Evolutionary conservation across 2,797 vertebrate species (phyloP).

Genomic region (Siniperca obscura): DNA sequence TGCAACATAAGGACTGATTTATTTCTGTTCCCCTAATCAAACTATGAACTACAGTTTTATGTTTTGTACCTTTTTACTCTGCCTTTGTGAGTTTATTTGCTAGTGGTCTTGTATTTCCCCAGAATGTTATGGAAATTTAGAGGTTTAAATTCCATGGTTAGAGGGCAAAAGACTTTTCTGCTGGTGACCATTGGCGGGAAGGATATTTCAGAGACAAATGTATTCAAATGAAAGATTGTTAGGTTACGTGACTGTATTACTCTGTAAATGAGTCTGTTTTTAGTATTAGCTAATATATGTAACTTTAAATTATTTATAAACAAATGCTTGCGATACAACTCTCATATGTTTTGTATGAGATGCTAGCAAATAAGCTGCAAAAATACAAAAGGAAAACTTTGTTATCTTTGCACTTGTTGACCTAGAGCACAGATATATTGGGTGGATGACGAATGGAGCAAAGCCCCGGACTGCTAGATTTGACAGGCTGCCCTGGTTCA

Average conservation of each 20-base stretch:
- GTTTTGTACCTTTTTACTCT: neutral
- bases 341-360: neutral
- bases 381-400: neutral
- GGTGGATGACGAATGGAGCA: conserved; percentile 28
- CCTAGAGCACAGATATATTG: neutral
- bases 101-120: neutral
- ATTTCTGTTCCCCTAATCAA: neutral
- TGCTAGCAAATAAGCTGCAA: neutral
- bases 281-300: neutral
- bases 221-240: neutral
- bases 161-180: neutral
- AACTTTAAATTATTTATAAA: neutral
- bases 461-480: conserved; percentile 75
- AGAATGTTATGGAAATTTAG: neutral
- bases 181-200: neutral
- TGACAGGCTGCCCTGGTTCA: conserved; percentile 99
- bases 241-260: neutral
- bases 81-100: neutral
- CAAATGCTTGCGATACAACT: neutral
- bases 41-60: neutral
- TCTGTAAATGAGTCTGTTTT: neutral
- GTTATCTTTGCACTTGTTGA: conserved; percentile 15
- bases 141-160: neutral
- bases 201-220: neutral
- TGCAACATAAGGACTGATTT: neutral